Conservation (phyloP, 2,888 invertebrate species). For the Dryobotodes eremita region DNA sequence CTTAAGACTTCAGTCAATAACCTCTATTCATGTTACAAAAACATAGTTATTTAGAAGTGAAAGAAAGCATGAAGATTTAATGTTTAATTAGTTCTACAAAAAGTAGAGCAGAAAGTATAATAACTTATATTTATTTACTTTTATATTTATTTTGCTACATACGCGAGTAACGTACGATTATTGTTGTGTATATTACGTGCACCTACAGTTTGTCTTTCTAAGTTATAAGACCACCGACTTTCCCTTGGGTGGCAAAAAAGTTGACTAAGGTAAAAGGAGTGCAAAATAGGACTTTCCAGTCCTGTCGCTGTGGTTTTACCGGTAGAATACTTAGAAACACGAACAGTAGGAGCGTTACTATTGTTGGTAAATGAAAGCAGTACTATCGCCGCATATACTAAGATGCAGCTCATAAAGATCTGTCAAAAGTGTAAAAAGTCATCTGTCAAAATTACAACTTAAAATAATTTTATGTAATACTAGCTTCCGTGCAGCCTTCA, state of each 20-base stretch:
- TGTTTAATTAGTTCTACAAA: conserved; percentile 24
- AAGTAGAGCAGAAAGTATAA: conserved; percentile 2
- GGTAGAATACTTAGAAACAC: too few species aligned
- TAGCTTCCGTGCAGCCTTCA: too few species aligned
- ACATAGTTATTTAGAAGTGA: not conserved
- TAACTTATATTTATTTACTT: conserved; percentile 11
- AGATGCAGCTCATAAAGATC: not conserved
- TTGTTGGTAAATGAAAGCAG: not conserved
- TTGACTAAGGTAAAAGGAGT: not conserved
- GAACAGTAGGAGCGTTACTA: not conserved
- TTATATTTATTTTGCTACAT: not conserved
- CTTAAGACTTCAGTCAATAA: not conserved
- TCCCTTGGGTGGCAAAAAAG: not conserved
- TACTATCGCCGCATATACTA: too few species aligned
- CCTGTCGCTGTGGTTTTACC: not conserved
- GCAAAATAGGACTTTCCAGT: not conserved
- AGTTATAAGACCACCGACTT: not conserved
- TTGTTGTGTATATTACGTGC: not conserved
- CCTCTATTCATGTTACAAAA: conserved; percentile 1
- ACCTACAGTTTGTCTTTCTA: not conserved
- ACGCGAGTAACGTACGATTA: not conserved
- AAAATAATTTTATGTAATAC: too few species aligned
- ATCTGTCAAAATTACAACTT: not conserved
- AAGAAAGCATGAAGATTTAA: conserved; percentile 25
- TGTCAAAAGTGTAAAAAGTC: not conserved